A percentile compares a stretch with the other conserved stretches of the same genome.
phyloP scores from a whole-genome alignment of 2,797 vertebrate species.

The Alauda arvensis region DNA sequence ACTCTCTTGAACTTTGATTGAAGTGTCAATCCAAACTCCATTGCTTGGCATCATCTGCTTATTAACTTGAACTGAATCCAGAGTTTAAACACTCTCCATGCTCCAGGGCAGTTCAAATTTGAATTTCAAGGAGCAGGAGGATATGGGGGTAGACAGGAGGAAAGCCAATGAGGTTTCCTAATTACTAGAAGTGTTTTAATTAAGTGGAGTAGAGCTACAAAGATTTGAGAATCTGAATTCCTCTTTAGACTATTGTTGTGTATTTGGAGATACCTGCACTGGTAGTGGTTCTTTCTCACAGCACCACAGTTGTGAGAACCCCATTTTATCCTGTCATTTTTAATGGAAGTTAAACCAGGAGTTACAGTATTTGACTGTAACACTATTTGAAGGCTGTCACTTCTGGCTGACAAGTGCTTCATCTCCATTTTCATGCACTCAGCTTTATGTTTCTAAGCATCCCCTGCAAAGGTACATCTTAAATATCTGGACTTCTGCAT shows the following conservation, averaged over 20 bases:
- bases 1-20: not conserved
- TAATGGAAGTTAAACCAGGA: not conserved
- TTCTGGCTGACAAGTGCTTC: not conserved
- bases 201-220: not conserved
- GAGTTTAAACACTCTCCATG: not conserved
- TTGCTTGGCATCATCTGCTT: not conserved
- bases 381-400: slow-evolving; percentile 3
- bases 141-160: not conserved
- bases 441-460: not conserved
- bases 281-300: not conserved
- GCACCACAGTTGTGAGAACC: not conserved
- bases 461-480: not conserved
- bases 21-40: not conserved
- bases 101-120: not conserved
- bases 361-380: not conserved
- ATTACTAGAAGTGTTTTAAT: not conserved
- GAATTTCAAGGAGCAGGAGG: not conserved
- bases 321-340: not conserved
- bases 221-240: not conserved
- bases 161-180: not conserved
- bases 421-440: not conserved
- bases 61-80: not conserved
- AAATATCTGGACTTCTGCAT: fast-evolving
- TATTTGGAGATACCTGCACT: not conserved
- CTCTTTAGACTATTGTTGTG: not conserved